Evolutionary conservation across 2,113 vertebrate species (phyloP).

Genomic region (Neolamprologus kungweensis): DNA sequence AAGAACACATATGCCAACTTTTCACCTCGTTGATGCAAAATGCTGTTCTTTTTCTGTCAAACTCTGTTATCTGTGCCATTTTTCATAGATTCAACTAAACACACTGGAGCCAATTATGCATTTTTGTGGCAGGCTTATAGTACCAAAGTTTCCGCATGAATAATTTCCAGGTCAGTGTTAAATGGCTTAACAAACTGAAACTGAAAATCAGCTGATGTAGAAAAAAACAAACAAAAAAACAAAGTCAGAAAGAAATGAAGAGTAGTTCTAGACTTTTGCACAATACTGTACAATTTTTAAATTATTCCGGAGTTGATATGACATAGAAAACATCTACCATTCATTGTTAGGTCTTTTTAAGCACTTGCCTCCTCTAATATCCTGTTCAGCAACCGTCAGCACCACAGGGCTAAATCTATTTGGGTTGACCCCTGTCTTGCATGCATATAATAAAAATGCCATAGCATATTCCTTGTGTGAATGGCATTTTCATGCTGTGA

Average conservation of each 20-base stretch:
- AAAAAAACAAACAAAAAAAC: rapidly evolving
- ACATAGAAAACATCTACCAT: background rate
- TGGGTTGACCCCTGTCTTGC: background rate
- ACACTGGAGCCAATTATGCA: background rate
- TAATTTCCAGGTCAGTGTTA: background rate
- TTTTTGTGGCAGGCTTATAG: background rate
- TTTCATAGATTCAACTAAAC: background rate
- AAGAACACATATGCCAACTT: background rate
- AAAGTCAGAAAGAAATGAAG: background rate
- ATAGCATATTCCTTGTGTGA: background rate
- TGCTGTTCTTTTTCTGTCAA: background rate
- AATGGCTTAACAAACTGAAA: background rate
- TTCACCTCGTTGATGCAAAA: background rate
- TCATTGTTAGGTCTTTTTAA: background rate
- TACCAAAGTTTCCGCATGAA: no score
- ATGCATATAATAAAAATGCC: background rate
- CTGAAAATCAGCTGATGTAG: background rate
- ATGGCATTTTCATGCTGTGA: background rate
- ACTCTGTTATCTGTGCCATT: background rate
- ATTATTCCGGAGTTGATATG: background rate
- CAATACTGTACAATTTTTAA: background rate
- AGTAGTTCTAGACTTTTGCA: background rate
- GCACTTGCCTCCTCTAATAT: background rate
- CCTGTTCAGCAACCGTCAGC: background rate
- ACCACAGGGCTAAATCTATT: background rate